These are phyloP conservation scores for Nanger granti DNA, from an alignment of 2,113 vertebrate genomes.

Conservation along the genomic window DNA sequence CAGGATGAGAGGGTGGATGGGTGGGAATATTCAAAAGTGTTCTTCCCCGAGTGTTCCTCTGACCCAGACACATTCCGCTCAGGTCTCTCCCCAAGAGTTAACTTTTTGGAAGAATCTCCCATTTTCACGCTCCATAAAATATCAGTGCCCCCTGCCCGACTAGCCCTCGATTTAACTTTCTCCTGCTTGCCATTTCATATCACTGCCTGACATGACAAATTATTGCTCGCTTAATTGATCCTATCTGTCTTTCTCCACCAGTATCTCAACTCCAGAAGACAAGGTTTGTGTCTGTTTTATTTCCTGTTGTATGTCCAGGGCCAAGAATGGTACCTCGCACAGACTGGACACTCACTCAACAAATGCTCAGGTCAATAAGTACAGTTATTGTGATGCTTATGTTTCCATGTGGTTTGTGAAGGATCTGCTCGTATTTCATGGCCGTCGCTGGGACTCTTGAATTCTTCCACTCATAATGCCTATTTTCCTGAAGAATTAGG, in stretches of 20 bases:
- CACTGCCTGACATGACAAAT: not conserved
- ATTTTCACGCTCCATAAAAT: not conserved
- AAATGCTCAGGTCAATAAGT: not conserved
- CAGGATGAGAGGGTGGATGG: not conserved
- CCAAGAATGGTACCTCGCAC: rapidly evolving
- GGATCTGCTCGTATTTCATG: not conserved
- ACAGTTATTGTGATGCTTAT: not conserved
- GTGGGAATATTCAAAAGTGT: not conserved
- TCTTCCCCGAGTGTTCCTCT: not conserved
- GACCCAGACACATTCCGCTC: too few relatives aligned
- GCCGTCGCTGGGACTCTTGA: rapidly evolving
- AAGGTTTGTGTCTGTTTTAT: not conserved
- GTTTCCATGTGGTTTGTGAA: not conserved
- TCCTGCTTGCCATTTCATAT: not conserved
- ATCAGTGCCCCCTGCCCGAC: rapidly evolving
- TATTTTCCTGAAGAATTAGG: not conserved
- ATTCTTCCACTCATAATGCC: not conserved
- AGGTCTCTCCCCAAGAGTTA: not conserved
- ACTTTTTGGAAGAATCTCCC: not conserved
- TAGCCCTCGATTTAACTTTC: not conserved
- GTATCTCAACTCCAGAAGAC: not conserved
- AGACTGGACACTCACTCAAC: not conserved
- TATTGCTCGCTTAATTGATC: not conserved
- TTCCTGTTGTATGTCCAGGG: not conserved
- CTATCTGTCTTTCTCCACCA: not conserved